Evolutionary conservation across 2,113 vertebrate species (phyloP).

Genomic region (Petrocephalus microphthalmus): DNA sequence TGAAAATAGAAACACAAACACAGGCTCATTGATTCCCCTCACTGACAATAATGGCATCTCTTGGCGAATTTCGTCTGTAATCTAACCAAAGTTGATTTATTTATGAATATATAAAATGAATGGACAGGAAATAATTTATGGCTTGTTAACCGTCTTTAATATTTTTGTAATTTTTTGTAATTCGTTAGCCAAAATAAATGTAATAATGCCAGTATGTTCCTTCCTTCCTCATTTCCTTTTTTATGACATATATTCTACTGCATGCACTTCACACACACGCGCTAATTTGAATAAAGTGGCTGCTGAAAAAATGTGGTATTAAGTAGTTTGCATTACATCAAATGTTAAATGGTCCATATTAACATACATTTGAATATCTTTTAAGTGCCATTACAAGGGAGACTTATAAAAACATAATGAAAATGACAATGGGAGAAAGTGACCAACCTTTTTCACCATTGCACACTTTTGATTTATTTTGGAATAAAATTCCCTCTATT

Average conservation of each 20-base stretch:
- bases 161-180: background rate
- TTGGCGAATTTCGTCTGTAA: too few relatives aligned
- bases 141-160: background rate
- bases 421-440: background rate
- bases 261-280: background rate
- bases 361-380: background rate
- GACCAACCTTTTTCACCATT: background rate
- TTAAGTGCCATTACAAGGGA: background rate
- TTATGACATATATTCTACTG: background rate
- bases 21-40: background rate
- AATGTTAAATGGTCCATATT: background rate
- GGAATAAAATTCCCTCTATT: background rate
- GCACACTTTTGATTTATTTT: background rate
- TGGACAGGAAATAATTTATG: background rate
- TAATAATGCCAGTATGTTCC: background rate
- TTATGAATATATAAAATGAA: background rate
- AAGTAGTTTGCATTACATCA: background rate
- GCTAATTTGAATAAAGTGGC: background rate
- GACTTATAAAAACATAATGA: background rate
- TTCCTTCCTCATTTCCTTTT: background rate
- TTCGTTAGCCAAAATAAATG: background rate
- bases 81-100: background rate
- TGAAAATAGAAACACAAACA: background rate
- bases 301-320: background rate
- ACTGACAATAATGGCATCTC: background rate